These are phyloP conservation scores for Tyria jacobaeae DNA, from an alignment of 2,888 invertebrate species.

Conservation along the genomic window DNA sequence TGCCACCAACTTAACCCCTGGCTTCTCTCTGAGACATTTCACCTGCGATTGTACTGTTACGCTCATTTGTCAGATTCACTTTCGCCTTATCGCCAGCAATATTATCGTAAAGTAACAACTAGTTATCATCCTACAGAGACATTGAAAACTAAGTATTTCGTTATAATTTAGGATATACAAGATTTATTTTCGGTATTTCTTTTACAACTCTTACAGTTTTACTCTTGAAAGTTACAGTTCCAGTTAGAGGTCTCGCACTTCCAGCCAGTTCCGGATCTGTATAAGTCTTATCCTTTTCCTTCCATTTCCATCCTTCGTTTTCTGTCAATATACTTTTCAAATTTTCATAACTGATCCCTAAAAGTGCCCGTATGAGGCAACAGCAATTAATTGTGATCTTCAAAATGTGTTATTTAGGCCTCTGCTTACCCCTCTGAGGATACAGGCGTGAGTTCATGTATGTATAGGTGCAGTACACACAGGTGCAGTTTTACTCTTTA, in stretches of 20 bases:
- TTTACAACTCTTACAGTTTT: conserved; percentile 21
- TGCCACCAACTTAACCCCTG: conserved; percentile 78
- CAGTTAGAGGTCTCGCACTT: no score
- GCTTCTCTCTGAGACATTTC: conserved; percentile 79
- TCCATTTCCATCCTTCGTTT: no score
- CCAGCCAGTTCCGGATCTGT: no score
- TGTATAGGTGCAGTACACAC: no score
- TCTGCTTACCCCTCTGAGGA: no score
- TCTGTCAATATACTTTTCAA: no score
- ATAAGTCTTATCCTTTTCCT: no score
- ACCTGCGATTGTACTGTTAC: conserved; percentile 69
- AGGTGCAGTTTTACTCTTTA: not conserved
- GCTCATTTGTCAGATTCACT: conserved; percentile 77
- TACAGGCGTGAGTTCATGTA: no score
- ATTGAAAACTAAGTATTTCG: conserved; percentile 54
- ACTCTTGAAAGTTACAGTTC: not conserved
- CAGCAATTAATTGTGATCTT: no score
- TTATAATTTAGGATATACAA: conserved; percentile 5
- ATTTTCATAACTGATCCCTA: no score
- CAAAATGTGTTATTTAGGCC: no score
- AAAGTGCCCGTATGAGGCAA: no score
- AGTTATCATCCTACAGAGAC: conserved; percentile 52
- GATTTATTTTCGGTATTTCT: conserved; percentile 48
- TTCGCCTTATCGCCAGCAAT: conserved; percentile 80
- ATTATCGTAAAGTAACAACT: conserved; percentile 52